Conservation (phyloP, 2,113 vertebrate genomes). For the Rissa tridactyla region DNA sequence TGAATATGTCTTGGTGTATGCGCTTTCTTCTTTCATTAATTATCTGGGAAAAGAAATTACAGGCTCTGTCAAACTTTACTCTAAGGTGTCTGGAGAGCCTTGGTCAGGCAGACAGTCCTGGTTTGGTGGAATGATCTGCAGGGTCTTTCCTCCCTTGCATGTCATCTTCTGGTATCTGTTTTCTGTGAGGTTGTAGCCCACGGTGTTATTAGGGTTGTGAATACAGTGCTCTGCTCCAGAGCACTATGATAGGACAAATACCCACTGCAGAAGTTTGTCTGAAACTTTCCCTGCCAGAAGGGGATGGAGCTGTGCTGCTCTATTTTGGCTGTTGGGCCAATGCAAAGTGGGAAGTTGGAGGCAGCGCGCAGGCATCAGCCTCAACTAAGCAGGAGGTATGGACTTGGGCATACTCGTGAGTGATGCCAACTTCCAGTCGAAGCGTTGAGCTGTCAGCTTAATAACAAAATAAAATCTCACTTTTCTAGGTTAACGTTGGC, state of each 20-base stretch:
- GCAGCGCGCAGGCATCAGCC: neutral
- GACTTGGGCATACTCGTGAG: neutral
- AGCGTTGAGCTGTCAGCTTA: neutral
- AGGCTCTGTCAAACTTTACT: neutral
- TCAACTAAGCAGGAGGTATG: neutral
- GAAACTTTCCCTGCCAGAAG: neutral
- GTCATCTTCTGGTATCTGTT: neutral
- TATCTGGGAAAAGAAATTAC: neutral
- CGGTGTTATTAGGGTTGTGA: accelerated
- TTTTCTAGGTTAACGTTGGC: neutral
- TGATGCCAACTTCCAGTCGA: neutral
- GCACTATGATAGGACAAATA: neutral
- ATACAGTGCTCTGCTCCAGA: neutral
- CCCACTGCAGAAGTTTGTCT: neutral
- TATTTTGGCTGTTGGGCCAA: neutral
- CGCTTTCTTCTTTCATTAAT: neutral
- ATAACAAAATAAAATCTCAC: neutral
- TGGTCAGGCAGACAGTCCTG: accelerated
- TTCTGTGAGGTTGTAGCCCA: accelerated
- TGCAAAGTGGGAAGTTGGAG: neutral
- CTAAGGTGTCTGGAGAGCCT: neutral
- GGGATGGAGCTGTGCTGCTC: neutral
- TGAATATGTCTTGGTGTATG: neutral
- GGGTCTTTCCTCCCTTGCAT: neutral
- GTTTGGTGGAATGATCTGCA: neutral